Base-by-base conservation (phyloP, 2,888 invertebrate genomes). In the Tetranychus piercei region DNA sequence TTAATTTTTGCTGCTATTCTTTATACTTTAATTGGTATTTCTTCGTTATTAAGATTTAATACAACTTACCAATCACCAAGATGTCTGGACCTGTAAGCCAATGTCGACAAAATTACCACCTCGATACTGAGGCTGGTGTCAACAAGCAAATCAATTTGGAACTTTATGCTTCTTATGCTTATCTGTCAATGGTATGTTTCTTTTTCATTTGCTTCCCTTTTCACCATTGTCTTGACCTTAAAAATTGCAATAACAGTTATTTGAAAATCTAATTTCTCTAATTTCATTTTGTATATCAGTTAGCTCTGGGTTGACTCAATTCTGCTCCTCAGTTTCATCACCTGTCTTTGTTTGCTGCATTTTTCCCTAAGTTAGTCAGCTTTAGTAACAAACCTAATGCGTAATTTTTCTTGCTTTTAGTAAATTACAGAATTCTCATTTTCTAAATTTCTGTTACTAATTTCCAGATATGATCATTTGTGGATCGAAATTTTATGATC, bases 121-220 rank as follows among this genome's bases (percentile, higher is more conserved):
- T 83, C 75, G 87, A 87, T 76, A 87, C 87, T 79, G 89, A 89
- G 81, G 84, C 84, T 71, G 87, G 85, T 64, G 84, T 89, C 67
- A 89, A 89, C 81, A 85, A 85, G 77, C 89, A 90, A 84, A 89
- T 79, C 74, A 89, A 89, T 82, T 82, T 88, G 85, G 90, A 90
- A 82, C 82, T 90, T 18, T 86, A 87, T 79, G 88, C 89, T 8
- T 87, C 87, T 80, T 89, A 90, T 80, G 87, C 87, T 74, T 90
- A 90, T 81, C 82, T 89, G 81, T 87, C 88, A 64, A 88, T 90
- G 90, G 88, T 89, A 85, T 82, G 82, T 74, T 67, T 15, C 15
- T 71, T 11, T 44, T 71, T 71, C 18, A 43, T 44, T 71, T 71
- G 34, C 23, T 9, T 43, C 9, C 9, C 43, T 44, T 7, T 18